Evolutionary conservation across 2,113 vertebrate genomes (phyloP).

Genomic region (Megaceryle torquata): DNA sequence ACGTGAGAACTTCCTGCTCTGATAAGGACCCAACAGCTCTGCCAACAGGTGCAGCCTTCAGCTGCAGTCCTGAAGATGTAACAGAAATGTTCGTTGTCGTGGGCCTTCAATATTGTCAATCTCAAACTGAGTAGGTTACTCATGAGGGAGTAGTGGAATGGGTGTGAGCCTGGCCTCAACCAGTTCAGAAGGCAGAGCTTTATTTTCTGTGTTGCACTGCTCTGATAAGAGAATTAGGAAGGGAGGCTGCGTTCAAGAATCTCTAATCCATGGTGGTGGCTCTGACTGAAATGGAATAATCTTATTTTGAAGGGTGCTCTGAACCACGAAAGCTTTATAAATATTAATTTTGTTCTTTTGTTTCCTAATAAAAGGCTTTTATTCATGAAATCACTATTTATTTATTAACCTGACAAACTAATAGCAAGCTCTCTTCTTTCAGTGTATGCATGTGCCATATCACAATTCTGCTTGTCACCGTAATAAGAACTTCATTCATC

Average conservation of each 20-base stretch:
- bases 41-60: slow-evolving; percentile 14
- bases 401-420: slow-evolving; percentile 66
- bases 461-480: slow-evolving; percentile 48
- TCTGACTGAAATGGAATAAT: slow-evolving; percentile 15
- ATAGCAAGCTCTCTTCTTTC: slow-evolving; percentile 58
- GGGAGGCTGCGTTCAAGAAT: not conserved
- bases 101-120: not conserved
- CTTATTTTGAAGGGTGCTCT: slow-evolving; percentile 33
- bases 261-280: not conserved
- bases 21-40: not conserved
- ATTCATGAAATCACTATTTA: slow-evolving; percentile 43
- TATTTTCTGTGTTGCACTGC: not conserved
- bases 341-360: slow-evolving; percentile 58
- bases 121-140: not conserved
- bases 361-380: slow-evolving; percentile 57
- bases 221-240: not conserved
- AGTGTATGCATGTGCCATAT: slow-evolving; percentile 47
- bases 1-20: not conserved
- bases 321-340: slow-evolving; percentile 48
- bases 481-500: slow-evolving; percentile 65
- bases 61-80: not conserved
- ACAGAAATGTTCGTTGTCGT: not conserved
- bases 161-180: not conserved
- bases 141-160: not conserved
- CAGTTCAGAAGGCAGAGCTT: not conserved